Evolutionary conservation across 1,140 invertebrate species (phyloP), one percentile per base, ranked within the genome.

Genomic region (Temnothorax longispinosus): DNA sequence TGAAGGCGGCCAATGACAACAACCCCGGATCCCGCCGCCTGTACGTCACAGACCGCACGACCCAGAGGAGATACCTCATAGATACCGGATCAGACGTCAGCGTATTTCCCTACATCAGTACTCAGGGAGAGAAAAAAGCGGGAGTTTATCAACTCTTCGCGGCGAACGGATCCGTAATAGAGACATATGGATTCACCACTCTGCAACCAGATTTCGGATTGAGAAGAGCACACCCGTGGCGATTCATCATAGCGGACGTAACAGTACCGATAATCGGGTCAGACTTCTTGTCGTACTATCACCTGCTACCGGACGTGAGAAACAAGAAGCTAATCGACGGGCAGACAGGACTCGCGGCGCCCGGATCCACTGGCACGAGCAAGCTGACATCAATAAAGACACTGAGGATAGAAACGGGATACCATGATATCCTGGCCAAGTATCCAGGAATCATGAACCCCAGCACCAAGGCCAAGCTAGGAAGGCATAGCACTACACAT

Each of bases 341-440:
- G 13, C 50, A 4, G 11, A 52, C 13, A 13, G 10, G 50, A 38
- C 38, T 38, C 38, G 0, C 13, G 13, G 4, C 13, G 3, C 1
- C 13, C 0, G 13, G 13, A 3, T 0, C 2, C 50, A 15, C 11
- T 0, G 13, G 41, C 41, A 44, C 7, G 41, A 52, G 1, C 47
- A 10, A 6, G 0, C 50, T 1, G 50, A 1, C 3, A 52, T 27
- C n/a, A 58, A 7, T 5, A 3, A 52, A 52, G 4, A 4, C 50
- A 52, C 2, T 52, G 4, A 3, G 6, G 47, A 47, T 1, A 10
- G 5, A 8, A 11, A 47, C 50, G 41, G 4, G 6, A 11, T 15
- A 52, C 2, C 50, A 52, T 15, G 1, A 52, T 3, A 52, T 15
- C 50, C 81, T 0, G 69, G 94, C 8, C 92, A 88, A n/a, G 50